phyloP scores from a whole-genome alignment of 2,797 vertebrate genomes.

The Erethizon dorsatum region DNA sequence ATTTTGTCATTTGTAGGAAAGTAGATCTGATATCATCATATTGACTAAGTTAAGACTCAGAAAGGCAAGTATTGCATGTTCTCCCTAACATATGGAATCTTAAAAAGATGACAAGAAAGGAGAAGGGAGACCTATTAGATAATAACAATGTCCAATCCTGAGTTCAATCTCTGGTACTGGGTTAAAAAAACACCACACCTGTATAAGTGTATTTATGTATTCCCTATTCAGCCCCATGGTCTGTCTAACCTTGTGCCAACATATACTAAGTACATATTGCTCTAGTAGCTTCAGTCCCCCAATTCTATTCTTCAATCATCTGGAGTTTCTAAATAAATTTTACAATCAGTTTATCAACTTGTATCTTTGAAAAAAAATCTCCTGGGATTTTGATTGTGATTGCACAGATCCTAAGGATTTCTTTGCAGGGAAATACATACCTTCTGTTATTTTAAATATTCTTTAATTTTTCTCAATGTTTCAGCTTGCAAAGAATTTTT shows the following conservation, averaged over 20 bases:
- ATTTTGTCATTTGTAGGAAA: not conserved
- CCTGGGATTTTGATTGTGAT: not conserved
- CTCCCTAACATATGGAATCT: not conserved
- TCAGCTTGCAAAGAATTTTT: not conserved
- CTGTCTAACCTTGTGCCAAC: not conserved
- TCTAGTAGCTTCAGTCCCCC: not conserved
- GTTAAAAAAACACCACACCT: not conserved
- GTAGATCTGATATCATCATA: not conserved
- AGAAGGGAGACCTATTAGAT: not conserved
- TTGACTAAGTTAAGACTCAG: not conserved
- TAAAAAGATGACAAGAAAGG: not conserved
- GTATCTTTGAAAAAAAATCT: not conserved
- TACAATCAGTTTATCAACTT: not conserved
- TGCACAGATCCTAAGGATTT: not conserved
- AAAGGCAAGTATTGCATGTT: not conserved
- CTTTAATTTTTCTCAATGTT: constrained; percentile 28
- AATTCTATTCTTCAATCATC: not conserved
- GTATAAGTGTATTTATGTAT: not conserved
- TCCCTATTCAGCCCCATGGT: not conserved
- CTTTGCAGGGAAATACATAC: not conserved
- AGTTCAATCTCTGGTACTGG: not conserved
- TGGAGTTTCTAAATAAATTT: constrained; percentile 29
- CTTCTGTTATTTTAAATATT: not conserved
- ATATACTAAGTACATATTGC: not conserved
- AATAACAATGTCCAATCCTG: not conserved